phyloP scores from a whole-genome alignment of 2,888 invertebrate genomes.

The Pollenia amentaria region DNA sequence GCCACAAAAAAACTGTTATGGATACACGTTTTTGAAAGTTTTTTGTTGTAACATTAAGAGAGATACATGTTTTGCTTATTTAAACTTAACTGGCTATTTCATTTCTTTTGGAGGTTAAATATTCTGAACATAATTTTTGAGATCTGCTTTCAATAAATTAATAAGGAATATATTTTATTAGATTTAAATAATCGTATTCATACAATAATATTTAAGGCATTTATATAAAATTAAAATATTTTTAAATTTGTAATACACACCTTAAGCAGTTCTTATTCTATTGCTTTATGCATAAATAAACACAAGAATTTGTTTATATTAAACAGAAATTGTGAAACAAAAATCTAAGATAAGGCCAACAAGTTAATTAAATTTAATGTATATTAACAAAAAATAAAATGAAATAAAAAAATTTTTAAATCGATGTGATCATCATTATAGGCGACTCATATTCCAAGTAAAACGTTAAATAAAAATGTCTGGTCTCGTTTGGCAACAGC shows the following conservation, averaged over 20 bases:
- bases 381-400: slow-evolving; percentile 34
- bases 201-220: background rate
- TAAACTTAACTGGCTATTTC: no score
- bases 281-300: slow-evolving; percentile 55
- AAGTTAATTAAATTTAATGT: slow-evolving; percentile 74
- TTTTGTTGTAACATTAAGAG: no score
- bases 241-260: slow-evolving; percentile 53
- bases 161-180: no score
- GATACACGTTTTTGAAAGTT: no score
- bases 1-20: no score
- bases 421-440: slow-evolving; percentile 54
- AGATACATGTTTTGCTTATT: no score
- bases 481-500: slow-evolving; percentile 38
- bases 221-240: slow-evolving; percentile 15
- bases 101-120: no score
- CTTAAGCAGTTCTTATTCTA: slow-evolving; percentile 62
- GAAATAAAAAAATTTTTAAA: background rate
- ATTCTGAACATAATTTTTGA: no score
- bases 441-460: slow-evolving; percentile 26
- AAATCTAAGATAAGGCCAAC: slow-evolving; percentile 74
- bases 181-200: background rate
- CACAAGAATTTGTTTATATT: slow-evolving; percentile 38
- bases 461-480: slow-evolving; percentile 14
- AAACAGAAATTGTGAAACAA: slow-evolving; percentile 31
- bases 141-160: no score